Percentiles rank a stretch among this genome's conserved stretches.
These are phyloP conservation scores for Eumaeus atala DNA, from an alignment of 1,140 invertebrate species.

Conservation along the genomic window DNA sequence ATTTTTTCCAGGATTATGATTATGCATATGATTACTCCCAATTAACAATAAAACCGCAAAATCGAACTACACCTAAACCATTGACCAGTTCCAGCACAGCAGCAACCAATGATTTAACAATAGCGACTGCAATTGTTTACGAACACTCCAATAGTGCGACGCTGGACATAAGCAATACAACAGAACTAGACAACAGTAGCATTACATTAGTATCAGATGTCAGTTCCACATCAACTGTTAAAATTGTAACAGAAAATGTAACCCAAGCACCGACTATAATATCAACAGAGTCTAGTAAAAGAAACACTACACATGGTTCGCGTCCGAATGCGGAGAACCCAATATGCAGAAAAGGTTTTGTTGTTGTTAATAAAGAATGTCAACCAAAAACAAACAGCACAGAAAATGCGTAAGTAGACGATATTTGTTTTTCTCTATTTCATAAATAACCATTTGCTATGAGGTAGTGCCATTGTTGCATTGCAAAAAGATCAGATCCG, in stretches of 20 bases:
- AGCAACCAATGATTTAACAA: slow-evolving; percentile 32
- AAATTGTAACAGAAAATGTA: slow-evolving; percentile 18
- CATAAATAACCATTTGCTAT: too few relatives aligned
- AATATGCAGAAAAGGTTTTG: slow-evolving; percentile 61
- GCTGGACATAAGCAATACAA: slow-evolving; percentile 5
- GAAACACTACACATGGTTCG: slow-evolving; percentile 22
- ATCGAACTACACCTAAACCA: slow-evolving; percentile 56
- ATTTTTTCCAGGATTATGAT: slow-evolving; percentile 74
- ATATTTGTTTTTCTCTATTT: background rate
- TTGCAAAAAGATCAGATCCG: too few relatives aligned
- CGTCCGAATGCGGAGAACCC: slow-evolving; percentile 21
- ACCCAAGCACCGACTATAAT: slow-evolving; percentile 17
- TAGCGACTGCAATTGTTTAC: slow-evolving; percentile 27
- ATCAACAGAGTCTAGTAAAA: slow-evolving; percentile 21
- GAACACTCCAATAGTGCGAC: background rate
- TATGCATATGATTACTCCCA: slow-evolving; percentile 77
- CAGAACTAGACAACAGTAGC: slow-evolving; percentile 17
- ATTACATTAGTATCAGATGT: slow-evolving; percentile 17
- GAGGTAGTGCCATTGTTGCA: too few relatives aligned
- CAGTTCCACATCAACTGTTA: slow-evolving; percentile 21
- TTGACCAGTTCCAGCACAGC: slow-evolving; percentile 35
- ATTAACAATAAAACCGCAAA: slow-evolving; percentile 75
- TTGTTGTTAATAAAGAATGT: slow-evolving; percentile 61
- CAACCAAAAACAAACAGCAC: slow-evolving; percentile 53
- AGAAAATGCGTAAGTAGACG: slow-evolving; percentile 56